Percentiles rank a stretch among this genome's conserved stretches.
Conservation (phyloP, 2,797 vertebrate genomes). For the Phoebastria nigripes region DNA sequence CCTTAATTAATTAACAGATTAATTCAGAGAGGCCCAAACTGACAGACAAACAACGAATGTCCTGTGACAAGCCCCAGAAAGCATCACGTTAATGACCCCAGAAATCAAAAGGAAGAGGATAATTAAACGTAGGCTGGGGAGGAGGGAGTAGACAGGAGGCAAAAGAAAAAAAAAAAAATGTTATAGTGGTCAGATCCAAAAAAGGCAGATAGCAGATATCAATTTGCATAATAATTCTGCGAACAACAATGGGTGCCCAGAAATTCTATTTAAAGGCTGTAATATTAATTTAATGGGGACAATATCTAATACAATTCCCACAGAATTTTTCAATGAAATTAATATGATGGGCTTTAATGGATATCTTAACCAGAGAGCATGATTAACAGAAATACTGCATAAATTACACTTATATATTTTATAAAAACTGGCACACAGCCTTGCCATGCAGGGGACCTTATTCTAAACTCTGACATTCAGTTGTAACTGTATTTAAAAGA, state of each 20-base stretch:
- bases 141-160: not conserved
- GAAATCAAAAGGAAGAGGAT: constrained; percentile 22
- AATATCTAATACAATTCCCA: constrained; percentile 69
- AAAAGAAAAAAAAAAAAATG: not conserved
- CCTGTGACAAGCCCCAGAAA: not conserved
- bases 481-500: constrained; percentile 58
- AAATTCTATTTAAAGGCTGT: constrained; percentile 64
- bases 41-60: not conserved
- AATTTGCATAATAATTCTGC: constrained; percentile 68
- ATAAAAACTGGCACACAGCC: constrained; percentile 28
- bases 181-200: constrained; percentile 16
- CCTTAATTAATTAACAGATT: constrained; percentile 18
- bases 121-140: constrained; percentile 38
- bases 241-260: constrained; percentile 58
- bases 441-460: constrained; percentile 17
- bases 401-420: constrained; percentile 63
- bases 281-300: constrained; percentile 71
- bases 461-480: constrained; percentile 52
- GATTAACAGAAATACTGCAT: constrained; percentile 62
- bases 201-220: constrained; percentile 53
- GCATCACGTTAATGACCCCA: not conserved
- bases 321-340: constrained; percentile 75
- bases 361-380: constrained; percentile 58
- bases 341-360: constrained; percentile 63
- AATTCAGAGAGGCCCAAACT: not conserved